Evolutionary conservation across 2,113 vertebrate genomes (phyloP), one percentile per base, ranked within the genome.

Genomic region (Benitochromis conjunctus): DNA sequence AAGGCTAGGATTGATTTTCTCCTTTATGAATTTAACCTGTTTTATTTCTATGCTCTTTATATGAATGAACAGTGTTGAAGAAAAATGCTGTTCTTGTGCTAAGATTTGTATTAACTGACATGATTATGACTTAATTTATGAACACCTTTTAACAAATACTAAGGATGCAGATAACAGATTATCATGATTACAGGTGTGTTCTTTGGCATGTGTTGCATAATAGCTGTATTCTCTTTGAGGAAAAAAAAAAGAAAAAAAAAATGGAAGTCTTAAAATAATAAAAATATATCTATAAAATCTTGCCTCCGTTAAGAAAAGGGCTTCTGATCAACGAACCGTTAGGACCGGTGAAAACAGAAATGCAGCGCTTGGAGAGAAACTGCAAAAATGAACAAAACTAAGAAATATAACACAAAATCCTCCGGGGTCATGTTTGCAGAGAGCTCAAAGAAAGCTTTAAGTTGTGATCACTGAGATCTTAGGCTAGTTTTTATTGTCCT

Each of bases 231-330:
- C 3, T 48, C 43, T 71, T 19, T 1, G 0, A 71, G 0, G 34
- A 2, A 7, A 6, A 62, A 31, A 29, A 14, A 1, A 71, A 0
- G 34, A 2, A 7, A 6, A 62, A 31, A 29, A 14, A 5, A 9
- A 1, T 10, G 6, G 0, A 0, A 71, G 0, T 71, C 21, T 18
- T 29, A 74, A 0, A 74, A 46, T 19, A 1, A 11, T 29, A 18
- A 0, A 74, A 29, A 18, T 11, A 19, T 48, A 29, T 11, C 24
- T 24, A 19, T 48, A 29, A 74, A 48, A 11, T 46, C 21, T 6
- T 18, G 8, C 13, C 34, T 16, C n/a, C 46, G 14, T 29, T 3
- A 11, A 29, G 21, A 29, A 46, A 3, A 1, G 0, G 7, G 0
- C 48, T 51, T 51, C 16, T 51, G 48, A 51, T 18, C 5, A 48